phyloP scores from a whole-genome alignment of 2,888 invertebrate species.

The Tachina lurida region DNA sequence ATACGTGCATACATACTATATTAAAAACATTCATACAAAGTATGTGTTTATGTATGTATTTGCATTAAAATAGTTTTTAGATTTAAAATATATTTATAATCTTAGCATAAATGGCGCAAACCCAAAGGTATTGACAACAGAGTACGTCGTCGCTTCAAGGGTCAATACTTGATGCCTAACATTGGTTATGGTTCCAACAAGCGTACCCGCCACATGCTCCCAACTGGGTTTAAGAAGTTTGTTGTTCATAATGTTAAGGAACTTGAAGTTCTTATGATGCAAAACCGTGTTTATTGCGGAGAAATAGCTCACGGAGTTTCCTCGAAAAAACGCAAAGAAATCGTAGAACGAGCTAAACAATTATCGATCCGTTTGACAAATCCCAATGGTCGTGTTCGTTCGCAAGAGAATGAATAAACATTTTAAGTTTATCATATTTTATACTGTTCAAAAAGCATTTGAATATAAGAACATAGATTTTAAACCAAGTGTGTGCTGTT shows the following conservation, averaged over 20 bases:
- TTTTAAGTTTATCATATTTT: constrained; percentile 76
- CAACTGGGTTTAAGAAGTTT: constrained; percentile 98
- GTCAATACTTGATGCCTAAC: constrained; percentile 99
- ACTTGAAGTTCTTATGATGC: constrained; percentile 99
- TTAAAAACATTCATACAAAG: too few species aligned
- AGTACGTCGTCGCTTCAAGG: constrained; percentile 99
- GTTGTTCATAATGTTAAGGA: constrained; percentile 95
- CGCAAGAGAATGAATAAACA: constrained; percentile 98
- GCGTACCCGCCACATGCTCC: constrained; percentile 97
- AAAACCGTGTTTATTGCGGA: constrained; percentile 97
- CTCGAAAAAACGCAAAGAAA: constrained; percentile 97
- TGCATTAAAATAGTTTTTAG: too few species aligned
- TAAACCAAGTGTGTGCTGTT: constrained; percentile 26
- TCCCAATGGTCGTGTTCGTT: constrained; percentile 96
- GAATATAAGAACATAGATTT: constrained; percentile 74
- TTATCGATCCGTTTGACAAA: constrained; percentile 98
- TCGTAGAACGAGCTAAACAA: constrained; percentile 98
- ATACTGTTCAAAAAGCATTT: constrained; percentile 72
- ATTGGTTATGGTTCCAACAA: constrained; percentile 99
- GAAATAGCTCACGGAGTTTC: constrained; percentile 99
- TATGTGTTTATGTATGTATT: too few species aligned
- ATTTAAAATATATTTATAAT: constrained; percentile 51
- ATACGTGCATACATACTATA: too few species aligned
- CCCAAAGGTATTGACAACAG: constrained; percentile 99
- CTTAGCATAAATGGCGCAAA: constrained; percentile 98